Evolutionary conservation across 2,888 invertebrate species (phyloP).

Genomic region (Drosophila aldrichi): DNA sequence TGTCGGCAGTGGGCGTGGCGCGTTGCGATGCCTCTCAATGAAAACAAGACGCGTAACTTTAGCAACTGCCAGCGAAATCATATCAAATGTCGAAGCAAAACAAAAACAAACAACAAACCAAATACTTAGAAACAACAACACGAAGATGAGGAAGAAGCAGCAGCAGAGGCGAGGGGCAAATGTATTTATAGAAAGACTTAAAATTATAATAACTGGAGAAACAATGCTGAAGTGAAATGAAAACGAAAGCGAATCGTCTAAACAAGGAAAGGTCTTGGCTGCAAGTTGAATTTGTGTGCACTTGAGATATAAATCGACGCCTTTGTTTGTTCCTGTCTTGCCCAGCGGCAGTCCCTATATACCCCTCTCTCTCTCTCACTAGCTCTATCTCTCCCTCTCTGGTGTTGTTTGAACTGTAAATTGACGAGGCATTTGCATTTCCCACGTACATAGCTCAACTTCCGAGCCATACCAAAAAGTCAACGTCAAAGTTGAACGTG

Average conservation of each 20-base stretch:
- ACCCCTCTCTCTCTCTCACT: not conserved
- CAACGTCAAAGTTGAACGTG: conserved; percentile 62
- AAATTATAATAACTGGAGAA: conserved; percentile 25
- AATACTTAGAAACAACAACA: conserved; percentile 48
- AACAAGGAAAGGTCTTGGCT: conserved; percentile 35
- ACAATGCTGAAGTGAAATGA: conserved; percentile 17
- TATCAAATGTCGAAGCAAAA: conserved; percentile 55
- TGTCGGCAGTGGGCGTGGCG: conserved; percentile 42
- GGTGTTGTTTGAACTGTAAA: conserved; percentile 11
- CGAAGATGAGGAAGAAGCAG: no score
- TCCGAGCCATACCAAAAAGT: conserved; percentile 37
- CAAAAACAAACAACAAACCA: conserved; percentile 48
- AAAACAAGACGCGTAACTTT: conserved; percentile 33
- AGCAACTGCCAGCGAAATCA: conserved; percentile 40
- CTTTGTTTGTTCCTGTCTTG: conserved; percentile 68
- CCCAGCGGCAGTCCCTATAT: conserved; percentile 5
- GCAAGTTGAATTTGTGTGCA: conserved; percentile 46
- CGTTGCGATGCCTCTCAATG: conserved; percentile 58
- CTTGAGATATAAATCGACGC: conserved; percentile 62
- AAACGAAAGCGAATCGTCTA: conserved; percentile 40
- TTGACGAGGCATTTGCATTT: conserved; percentile 69
- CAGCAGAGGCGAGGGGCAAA: not conserved
- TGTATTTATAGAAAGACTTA: conserved; percentile 9
- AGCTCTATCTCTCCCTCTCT: not conserved
- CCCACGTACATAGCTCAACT: conserved; percentile 69